Evolutionary conservation across 2,797 vertebrate genomes (phyloP).

Genomic region (Crax fasciolata): DNA sequence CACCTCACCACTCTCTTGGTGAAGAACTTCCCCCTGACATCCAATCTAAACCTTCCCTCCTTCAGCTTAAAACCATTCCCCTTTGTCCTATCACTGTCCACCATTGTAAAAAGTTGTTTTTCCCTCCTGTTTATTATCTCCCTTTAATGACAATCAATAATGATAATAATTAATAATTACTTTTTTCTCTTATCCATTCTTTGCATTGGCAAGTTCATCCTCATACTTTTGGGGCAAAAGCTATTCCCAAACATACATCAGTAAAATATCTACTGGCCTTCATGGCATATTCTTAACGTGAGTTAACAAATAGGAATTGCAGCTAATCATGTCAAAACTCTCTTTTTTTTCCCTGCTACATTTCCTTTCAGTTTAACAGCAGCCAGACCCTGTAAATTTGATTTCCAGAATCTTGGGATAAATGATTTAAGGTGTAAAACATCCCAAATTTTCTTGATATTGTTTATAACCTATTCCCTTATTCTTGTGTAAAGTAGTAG

Average conservation of each 20-base stretch:
- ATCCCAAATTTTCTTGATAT: neutral
- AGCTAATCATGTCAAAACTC: neutral
- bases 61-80: no score
- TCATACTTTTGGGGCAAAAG: neutral
- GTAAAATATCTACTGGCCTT: neutral
- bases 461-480: neutral
- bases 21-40: no score
- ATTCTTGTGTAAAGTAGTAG: neutral
- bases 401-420: neutral
- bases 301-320: neutral
- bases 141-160: no score
- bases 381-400: neutral
- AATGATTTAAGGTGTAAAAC: neutral
- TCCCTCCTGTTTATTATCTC: no score
- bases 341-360: neutral
- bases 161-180: neutral
- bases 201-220: rapidly evolving
- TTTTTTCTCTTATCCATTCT: neutral
- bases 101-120: no score
- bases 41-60: no score
- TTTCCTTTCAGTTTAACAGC: neutral
- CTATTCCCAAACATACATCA: neutral
- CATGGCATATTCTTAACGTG: neutral
- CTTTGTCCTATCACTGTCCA: no score
- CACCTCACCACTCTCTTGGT: no score